Base-by-base conservation (phyloP, 1,140 invertebrate species). In the Popillia japonica region DNA sequence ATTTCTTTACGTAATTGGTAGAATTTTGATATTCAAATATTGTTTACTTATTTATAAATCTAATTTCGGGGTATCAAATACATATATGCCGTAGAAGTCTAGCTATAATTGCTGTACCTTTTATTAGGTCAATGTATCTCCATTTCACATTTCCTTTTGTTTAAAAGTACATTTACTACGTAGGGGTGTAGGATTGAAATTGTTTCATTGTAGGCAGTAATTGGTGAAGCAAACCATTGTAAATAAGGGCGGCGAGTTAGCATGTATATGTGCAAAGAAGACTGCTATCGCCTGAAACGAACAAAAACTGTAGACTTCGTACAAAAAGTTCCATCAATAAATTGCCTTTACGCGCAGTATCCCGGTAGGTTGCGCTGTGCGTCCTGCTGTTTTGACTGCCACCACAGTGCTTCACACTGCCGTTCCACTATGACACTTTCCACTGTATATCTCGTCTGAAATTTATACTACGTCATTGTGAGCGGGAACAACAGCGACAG, bases 401-500 rank as follows among this genome's bases (percentile, higher is more conserved):
- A 9, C 59, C 59, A 22, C 44, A 34, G 27, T 34, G 27, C 27
- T 34, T 17, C 44, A 48, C 10, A 2, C 44, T 17, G 17, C 61
- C 10, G 61, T 68, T 68, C 61, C 22, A 22, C 22, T 22, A 34
- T 68, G 61, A 68, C 61, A 68, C 61, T 68, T 68, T 14, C 22
- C 17, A 68, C 61, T 22, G 61, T 68, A 68, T 68, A 68, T 23
- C 61, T 68, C 61, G 27, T 68, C 61, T 22, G 61, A 68, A 68
- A 68, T 68, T 68, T 68, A 68, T 68, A 68, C 61, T 20, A 68
- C 61, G 61, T 68, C 61, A 68, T 68, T 68, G 61, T 68, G 61
- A 68, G 22, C 61, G 61, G 61, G 20, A 68, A 68, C 61, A 68
- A 34, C 22, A 68, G 22, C 61, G 27, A 22, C 61, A 22, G 22